A percentile compares a stretch with the other conserved stretches of the same genome.
Evolutionary conservation across 2,888 invertebrate species (phyloP).

Genomic region (Tiliacea aurago): DNA sequence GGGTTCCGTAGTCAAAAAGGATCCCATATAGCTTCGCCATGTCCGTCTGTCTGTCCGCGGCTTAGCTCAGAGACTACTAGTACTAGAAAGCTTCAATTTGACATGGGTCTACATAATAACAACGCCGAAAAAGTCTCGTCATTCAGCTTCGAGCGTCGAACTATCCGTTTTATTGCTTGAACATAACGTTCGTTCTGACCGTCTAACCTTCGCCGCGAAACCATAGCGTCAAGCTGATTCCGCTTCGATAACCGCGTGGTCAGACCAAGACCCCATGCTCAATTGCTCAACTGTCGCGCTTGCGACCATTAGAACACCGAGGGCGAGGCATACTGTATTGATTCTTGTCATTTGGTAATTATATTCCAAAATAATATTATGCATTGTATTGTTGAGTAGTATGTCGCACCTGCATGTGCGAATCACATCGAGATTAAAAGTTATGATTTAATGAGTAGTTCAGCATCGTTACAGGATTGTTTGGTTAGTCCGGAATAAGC

Average conservation of each 20-base stretch:
- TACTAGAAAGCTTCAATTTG: no score
- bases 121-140: no score
- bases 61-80: no score
- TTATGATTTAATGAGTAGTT: constrained; percentile 11
- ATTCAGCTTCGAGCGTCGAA: no score
- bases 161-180: no score
- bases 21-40: no score
- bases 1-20: no score
- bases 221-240: not conserved
- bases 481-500: not conserved
- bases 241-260: not conserved
- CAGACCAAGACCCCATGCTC: no score
- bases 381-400: not conserved
- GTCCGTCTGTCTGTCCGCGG: no score
- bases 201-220: no score
- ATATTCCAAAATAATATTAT: not conserved
- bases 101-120: no score
- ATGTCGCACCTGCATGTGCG: not conserved
- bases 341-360: not conserved
- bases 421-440: not conserved
- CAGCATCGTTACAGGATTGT: not conserved
- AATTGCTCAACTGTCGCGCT: no score
- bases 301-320: not conserved
- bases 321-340: not conserved
- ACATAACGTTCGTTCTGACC: not conserved